phyloP scores from a whole-genome alignment of 2,797 vertebrate species.

The Pterois miles region DNA sequence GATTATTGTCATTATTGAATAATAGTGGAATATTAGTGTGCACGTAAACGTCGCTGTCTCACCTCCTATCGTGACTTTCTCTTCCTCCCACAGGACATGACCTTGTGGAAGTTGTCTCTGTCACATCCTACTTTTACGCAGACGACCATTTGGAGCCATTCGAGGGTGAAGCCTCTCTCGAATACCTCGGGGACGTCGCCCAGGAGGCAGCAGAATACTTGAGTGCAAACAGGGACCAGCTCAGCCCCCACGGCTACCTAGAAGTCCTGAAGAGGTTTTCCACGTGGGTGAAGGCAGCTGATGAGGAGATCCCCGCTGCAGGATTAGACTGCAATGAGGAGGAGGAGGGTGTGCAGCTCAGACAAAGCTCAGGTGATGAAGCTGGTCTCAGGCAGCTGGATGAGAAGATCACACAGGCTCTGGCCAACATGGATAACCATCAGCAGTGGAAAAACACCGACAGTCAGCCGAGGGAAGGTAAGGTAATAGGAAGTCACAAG shows the following conservation, averaged over 20 bases:
- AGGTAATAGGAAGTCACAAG: background rate
- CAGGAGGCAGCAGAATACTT: slow-evolving; percentile 85
- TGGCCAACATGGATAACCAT: slow-evolving; percentile 84
- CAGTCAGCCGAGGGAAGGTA: slow-evolving; percentile 57
- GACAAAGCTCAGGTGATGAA: background rate
- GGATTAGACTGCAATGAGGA: background rate
- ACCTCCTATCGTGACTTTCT: background rate
- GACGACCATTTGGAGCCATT: slow-evolving; percentile 43
- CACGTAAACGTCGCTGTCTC: background rate
- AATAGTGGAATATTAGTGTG: too few species aligned
- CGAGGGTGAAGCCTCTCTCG: slow-evolving; percentile 61
- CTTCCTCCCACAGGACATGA: slow-evolving; percentile 70
- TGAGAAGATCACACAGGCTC: slow-evolving; percentile 80
- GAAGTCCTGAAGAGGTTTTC: slow-evolving; percentile 82
- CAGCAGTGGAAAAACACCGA: slow-evolving; percentile 81
- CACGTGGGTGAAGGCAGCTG: background rate
- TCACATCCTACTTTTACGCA: slow-evolving; percentile 60
- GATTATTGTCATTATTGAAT: too few species aligned
- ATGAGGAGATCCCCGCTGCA: slow-evolving; percentile 13
- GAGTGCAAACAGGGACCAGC: slow-evolving; percentile 65
- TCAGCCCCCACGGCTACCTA: slow-evolving; percentile 76
- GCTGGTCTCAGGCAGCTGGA: slow-evolving; percentile 61
- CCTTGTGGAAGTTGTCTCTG: slow-evolving; percentile 66
- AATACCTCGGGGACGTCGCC: slow-evolving; percentile 81
- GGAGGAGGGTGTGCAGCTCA: slow-evolving; percentile 9